phyloP scores from a whole-genome alignment of 2,113 vertebrate species.

The Setophaga kirtlandii region DNA sequence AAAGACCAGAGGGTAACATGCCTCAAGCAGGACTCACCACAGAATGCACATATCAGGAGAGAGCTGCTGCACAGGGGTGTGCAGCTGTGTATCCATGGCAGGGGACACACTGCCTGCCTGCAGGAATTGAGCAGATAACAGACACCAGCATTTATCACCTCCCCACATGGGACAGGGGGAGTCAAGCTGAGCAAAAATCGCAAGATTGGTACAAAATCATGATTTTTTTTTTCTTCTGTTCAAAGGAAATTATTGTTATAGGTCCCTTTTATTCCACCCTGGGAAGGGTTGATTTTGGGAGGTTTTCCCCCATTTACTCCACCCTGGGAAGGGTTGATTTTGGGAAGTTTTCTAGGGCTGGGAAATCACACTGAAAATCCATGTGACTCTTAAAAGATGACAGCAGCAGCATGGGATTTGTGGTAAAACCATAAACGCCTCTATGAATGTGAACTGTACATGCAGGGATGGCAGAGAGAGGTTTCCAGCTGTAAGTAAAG shows the following conservation, averaged over 20 bases:
- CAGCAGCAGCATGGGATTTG: not conserved
- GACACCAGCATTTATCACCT: not conserved
- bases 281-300: not conserved
- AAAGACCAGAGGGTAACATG: not conserved
- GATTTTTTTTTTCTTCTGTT: not conserved
- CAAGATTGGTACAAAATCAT: not conserved
- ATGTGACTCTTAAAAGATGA: not conserved
- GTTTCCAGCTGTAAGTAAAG: not conserved
- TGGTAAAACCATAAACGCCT: not conserved
- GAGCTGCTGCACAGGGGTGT: not conserved
- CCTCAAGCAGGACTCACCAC: rapidly evolving
- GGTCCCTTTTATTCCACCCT: not conserved
- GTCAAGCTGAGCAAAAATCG: not conserved
- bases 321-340: not conserved
- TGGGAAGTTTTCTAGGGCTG: not conserved
- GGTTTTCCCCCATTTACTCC: not conserved
- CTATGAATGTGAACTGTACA: not conserved
- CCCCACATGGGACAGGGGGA: not conserved
- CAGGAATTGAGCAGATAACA: not conserved
- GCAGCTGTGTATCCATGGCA: rapidly evolving
- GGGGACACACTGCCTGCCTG: not conserved
- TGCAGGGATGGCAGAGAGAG: not conserved
- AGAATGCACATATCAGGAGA: rapidly evolving
- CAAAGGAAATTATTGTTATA: not conserved
- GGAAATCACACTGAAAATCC: not conserved